These are phyloP conservation scores for Ophraella communa DNA, from an alignment of 2,888 invertebrate species.

Conservation along the genomic window DNA sequence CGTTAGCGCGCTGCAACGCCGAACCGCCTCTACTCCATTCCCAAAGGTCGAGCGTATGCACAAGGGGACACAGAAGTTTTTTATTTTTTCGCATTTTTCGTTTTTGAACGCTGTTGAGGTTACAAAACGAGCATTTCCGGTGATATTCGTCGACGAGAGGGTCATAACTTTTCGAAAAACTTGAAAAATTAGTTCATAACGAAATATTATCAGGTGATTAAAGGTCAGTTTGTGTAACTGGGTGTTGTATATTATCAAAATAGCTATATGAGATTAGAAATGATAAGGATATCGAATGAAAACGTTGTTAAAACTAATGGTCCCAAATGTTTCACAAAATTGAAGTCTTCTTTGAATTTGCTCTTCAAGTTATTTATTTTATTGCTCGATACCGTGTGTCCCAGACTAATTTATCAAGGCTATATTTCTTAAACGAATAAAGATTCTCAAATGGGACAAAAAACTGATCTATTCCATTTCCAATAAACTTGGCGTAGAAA, in stretches of 20 bases:
- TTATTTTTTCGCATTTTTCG: constrained; percentile 5
- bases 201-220: background rate
- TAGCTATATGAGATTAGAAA: too few relatives aligned
- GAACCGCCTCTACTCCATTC: constrained; percentile 11
- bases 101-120: constrained; percentile 14
- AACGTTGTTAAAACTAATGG: too few relatives aligned
- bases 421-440: too few relatives aligned
- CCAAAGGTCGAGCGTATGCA: constrained; percentile 15
- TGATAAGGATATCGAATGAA: too few relatives aligned
- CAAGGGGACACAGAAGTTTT: background rate
- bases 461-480: too few relatives aligned
- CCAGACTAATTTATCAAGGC: too few relatives aligned
- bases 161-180: constrained; percentile 8
- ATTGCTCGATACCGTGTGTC: too few relatives aligned
- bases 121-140: constrained; percentile 5
- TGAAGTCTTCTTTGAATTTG: too few relatives aligned
- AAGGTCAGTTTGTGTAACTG: background rate
- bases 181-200: background rate
- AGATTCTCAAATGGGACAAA: too few relatives aligned
- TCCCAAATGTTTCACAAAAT: too few relatives aligned
- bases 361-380: too few relatives aligned
- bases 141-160: constrained; percentile 7
- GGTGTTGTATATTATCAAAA: background rate
- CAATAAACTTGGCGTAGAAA: too few relatives aligned
- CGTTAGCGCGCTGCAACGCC: constrained; percentile 26